Conservation (phyloP, 1,140 invertebrate species). For the Drosophila varians region DNA sequence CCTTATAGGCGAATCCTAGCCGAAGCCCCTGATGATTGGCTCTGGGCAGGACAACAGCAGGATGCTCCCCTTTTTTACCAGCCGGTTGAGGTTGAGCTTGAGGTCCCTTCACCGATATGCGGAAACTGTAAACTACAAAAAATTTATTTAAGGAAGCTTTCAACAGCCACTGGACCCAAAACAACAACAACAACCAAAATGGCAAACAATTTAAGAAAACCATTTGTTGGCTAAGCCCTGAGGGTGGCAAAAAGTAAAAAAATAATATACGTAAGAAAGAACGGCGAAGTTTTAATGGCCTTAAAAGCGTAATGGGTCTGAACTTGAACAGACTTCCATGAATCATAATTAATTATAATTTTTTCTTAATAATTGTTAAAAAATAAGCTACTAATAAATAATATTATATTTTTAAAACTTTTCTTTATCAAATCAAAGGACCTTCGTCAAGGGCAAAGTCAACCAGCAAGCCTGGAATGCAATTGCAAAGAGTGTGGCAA, state of each 20-base stretch:
- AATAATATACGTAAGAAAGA: background rate
- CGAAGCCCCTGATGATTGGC: slow-evolving; percentile 50
- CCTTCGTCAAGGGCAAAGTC: background rate
- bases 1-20: background rate
- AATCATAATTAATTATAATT: background rate
- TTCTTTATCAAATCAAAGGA: background rate
- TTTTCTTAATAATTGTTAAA: background rate
- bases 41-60: slow-evolving; percentile 39
- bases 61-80: slow-evolving; percentile 24
- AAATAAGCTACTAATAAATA: background rate
- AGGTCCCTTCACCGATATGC: slow-evolving; percentile 38
- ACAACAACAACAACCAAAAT: slow-evolving; percentile 47
- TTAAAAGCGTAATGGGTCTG: background rate
- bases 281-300: background rate
- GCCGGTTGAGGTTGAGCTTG: background rate
- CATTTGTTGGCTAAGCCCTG: slow-evolving; percentile 66
- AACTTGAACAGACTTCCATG: background rate
- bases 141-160: slow-evolving; percentile 66
- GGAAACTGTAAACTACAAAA: slow-evolving; percentile 73
- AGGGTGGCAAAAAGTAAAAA: slow-evolving; percentile 24
- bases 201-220: slow-evolving; percentile 79
- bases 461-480: slow-evolving; percentile 13
- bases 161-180: slow-evolving; percentile 23
- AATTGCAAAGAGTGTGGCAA: slow-evolving; percentile 31
- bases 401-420: background rate